Conservation (phyloP, 2,888 invertebrate species). For the Cantharis rustica region DNA sequence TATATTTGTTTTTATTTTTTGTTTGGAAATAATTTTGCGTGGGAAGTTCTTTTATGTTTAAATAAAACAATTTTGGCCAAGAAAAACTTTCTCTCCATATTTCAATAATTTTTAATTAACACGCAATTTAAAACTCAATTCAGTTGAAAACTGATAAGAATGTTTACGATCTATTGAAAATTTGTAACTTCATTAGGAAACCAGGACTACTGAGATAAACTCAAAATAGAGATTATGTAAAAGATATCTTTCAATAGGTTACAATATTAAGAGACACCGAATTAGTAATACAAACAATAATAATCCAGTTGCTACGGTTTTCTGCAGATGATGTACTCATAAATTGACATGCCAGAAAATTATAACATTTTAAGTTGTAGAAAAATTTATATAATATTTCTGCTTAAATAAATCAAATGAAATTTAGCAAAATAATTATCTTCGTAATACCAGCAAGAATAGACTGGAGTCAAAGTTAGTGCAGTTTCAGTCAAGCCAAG, state of each 20-base stretch:
- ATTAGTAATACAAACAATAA: not conserved
- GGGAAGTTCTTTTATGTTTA: not conserved
- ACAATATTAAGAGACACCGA: not conserved
- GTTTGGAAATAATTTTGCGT: not conserved
- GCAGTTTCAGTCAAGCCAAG: no score
- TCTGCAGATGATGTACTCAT: not conserved
- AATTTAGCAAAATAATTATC: no score
- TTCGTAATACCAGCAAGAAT: no score
- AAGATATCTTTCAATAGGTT: not conserved
- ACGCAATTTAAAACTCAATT: not conserved
- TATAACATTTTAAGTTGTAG: no score
- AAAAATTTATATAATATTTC: no score
- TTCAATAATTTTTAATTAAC: not conserved
- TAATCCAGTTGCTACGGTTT: not conserved
- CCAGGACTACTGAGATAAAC: not conserved
- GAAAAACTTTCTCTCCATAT: not conserved
- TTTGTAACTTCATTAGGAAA: not conserved
- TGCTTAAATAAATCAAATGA: no score
- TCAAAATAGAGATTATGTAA: not conserved
- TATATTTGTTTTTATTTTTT: not conserved
- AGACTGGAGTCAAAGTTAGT: no score
- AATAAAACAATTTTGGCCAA: not conserved
- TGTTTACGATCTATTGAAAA: not conserved
- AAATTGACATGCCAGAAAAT: not conserved
- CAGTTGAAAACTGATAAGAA: not conserved